These are phyloP conservation scores for Chelonoidis abingdonii DNA, from an alignment of 2,113 vertebrate species.

Conservation along the genomic window DNA sequence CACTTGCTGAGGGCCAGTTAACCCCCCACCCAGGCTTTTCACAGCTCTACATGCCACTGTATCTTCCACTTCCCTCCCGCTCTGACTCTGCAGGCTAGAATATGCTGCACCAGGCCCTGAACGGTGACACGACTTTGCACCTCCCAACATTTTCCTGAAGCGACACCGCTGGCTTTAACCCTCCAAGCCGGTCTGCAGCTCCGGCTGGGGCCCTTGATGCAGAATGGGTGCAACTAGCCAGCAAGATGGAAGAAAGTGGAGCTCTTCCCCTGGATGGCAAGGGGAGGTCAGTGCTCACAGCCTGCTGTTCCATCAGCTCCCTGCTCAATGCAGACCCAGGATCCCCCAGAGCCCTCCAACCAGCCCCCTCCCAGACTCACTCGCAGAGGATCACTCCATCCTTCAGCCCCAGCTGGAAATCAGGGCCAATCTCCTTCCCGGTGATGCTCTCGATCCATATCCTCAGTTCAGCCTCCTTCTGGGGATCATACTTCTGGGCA, in stretches of 20 bases:
- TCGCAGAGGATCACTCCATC: conserved; percentile 91
- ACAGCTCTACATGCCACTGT: too few relatives aligned
- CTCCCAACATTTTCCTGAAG: too few relatives aligned
- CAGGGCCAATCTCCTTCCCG: conserved; percentile 82
- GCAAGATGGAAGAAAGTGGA: background rate
- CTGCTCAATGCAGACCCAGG: background rate
- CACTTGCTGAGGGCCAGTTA: background rate
- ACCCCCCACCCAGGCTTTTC: too few relatives aligned
- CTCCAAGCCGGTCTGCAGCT: background rate
- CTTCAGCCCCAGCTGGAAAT: conserved; percentile 96
- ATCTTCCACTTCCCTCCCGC: too few relatives aligned
- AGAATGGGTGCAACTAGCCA: background rate
- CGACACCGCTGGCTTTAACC: background rate
- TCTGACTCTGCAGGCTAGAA: too few relatives aligned
- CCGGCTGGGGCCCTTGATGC: too few relatives aligned
- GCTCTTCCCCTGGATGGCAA: too few relatives aligned
- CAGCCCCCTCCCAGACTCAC: conserved; percentile 79
- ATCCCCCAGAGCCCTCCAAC: background rate
- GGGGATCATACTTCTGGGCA: conserved; percentile 91
- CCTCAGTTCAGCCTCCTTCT: conserved; percentile 91
- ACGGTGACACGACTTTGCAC: too few relatives aligned
- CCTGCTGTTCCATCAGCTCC: background rate
- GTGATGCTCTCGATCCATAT: conserved; percentile 92
- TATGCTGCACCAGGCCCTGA: rapidly evolving
- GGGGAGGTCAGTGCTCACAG: background rate